Conservation (phyloP, 2,888 invertebrate genomes). For the Tanytarsus gracilentus region DNA sequence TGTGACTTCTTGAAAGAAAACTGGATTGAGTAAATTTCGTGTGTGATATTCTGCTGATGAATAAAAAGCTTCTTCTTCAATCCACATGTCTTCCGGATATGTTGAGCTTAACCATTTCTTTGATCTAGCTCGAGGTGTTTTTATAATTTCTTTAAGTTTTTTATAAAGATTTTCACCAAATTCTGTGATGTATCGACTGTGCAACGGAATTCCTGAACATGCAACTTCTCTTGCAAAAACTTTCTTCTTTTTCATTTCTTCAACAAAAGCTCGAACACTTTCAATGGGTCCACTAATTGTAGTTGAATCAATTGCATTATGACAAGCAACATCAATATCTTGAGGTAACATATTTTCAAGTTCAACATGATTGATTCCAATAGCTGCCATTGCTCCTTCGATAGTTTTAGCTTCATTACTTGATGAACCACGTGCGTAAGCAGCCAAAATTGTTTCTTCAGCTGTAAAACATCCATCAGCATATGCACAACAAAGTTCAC, state of each 20-base stretch:
- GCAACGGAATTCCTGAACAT: slow-evolving; percentile 73
- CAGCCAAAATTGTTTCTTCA: slow-evolving; percentile 68
- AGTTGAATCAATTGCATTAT: slow-evolving; percentile 68
- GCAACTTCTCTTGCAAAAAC: slow-evolving; percentile 69
- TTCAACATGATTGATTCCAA: slow-evolving; percentile 52
- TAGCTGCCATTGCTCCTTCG: slow-evolving; percentile 73
- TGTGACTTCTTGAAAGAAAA: slow-evolving; percentile 74
- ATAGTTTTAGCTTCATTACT: slow-evolving; percentile 56
- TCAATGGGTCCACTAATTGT: slow-evolving; percentile 75
- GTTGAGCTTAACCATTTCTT: slow-evolving; percentile 72
- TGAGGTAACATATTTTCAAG: slow-evolving; percentile 53
- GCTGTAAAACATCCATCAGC: slow-evolving; percentile 78
- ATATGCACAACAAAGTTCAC: slow-evolving; percentile 84
- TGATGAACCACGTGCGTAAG: slow-evolving; percentile 66
- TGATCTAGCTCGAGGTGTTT: slow-evolving; percentile 53
- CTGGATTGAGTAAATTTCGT: slow-evolving; percentile 64
- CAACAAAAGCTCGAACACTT: slow-evolving; percentile 52
- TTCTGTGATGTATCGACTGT: slow-evolving; percentile 64
- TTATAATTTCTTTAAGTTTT: slow-evolving; percentile 53
- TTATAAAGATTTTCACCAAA: slow-evolving; percentile 53
- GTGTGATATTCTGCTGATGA: slow-evolving; percentile 76
- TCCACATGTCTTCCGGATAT: slow-evolving; percentile 57
- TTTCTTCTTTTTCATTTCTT: slow-evolving; percentile 53
- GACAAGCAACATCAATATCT: slow-evolving; percentile 70
- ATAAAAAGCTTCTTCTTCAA: slow-evolving; percentile 49